A percentile compares a stretch with the other conserved stretches of the same genome.
These are phyloP conservation scores for Oceanodroma tethys DNA, from an alignment of 2,113 vertebrate species.

Conservation along the genomic window DNA sequence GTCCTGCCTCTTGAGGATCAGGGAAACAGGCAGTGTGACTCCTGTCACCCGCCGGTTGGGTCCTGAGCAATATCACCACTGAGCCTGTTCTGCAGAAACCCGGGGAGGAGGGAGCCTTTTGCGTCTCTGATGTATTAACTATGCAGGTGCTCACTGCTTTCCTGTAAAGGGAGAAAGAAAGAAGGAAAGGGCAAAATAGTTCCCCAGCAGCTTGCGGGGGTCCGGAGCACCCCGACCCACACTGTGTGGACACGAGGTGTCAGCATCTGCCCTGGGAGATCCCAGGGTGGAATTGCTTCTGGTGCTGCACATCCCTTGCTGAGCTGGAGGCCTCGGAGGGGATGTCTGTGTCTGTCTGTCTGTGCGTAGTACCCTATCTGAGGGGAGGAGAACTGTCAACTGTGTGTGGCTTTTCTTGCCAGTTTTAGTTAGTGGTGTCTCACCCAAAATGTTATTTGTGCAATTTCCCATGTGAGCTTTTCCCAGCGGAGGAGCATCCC, in stretches of 20 bases:
- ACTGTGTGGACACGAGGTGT: constrained; percentile 66
- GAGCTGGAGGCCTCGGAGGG: neutral
- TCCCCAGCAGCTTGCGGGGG: neutral
- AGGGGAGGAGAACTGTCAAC: constrained; percentile 16
- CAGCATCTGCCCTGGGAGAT: neutral
- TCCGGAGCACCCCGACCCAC: constrained; percentile 11
- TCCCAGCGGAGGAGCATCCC: neutral
- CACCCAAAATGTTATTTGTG: neutral
- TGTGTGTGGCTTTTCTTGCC: neutral
- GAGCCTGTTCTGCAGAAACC: neutral
- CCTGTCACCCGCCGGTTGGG: neutral
- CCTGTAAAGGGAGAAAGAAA: neutral
- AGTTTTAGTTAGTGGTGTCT: neutral
- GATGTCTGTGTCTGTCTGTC: constrained; percentile 46
- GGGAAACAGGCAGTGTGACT: neutral
- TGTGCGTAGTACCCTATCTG: neutral
- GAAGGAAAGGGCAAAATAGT: neutral
- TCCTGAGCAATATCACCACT: neutral
- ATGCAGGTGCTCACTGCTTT: constrained; percentile 43
- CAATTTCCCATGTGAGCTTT: neutral
- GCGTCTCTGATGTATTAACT: neutral
- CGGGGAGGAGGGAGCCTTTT: neutral
- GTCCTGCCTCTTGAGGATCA: neutral
- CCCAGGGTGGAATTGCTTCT: constrained; percentile 26
- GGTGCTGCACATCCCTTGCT: constrained; percentile 49